phyloP scores from a whole-genome alignment of 2,888 invertebrate species.

The Axea sp. region DNA sequence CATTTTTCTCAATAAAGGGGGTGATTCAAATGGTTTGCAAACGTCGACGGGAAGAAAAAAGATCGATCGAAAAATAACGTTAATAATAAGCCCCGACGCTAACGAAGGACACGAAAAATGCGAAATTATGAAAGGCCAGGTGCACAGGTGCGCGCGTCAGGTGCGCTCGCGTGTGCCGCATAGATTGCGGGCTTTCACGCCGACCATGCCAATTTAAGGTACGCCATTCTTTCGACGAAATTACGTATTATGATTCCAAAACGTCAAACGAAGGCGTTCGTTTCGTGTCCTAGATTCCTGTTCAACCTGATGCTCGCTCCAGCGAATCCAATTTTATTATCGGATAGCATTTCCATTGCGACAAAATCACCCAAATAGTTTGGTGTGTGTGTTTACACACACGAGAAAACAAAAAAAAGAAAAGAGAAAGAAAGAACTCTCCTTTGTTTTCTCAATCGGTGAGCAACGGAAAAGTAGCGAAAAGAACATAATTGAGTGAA shows the following conservation, averaged over 20 bases:
- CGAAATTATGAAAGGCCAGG: constrained; percentile 31
- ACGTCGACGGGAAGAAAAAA: not conserved
- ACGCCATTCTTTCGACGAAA: constrained; percentile 50
- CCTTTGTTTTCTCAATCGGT: too few relatives aligned
- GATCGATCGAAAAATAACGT: constrained; percentile 7
- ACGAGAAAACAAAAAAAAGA: too few relatives aligned
- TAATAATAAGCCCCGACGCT: constrained; percentile 11
- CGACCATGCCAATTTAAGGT: constrained; percentile 38
- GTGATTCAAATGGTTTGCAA: too few relatives aligned
- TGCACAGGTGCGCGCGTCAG: constrained; percentile 59
- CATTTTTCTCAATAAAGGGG: too few relatives aligned
- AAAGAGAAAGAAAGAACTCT: too few relatives aligned
- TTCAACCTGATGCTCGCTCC: constrained; percentile 10
- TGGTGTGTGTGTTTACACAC: too few relatives aligned
- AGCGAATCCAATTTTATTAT: too few relatives aligned
- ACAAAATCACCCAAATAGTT: too few relatives aligned
- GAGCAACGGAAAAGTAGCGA: too few relatives aligned
- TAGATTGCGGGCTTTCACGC: constrained; percentile 48
- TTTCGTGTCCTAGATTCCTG: constrained; percentile 44
- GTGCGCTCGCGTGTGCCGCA: constrained; percentile 55
- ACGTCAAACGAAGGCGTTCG: constrained; percentile 32
- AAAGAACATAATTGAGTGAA: too few relatives aligned
- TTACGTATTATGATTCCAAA: constrained; percentile 56
- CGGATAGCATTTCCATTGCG: too few relatives aligned
- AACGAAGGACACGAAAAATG: constrained; percentile 39